phyloP scores from a whole-genome alignment of 2,888 invertebrate species.

The Acleris literana region DNA sequence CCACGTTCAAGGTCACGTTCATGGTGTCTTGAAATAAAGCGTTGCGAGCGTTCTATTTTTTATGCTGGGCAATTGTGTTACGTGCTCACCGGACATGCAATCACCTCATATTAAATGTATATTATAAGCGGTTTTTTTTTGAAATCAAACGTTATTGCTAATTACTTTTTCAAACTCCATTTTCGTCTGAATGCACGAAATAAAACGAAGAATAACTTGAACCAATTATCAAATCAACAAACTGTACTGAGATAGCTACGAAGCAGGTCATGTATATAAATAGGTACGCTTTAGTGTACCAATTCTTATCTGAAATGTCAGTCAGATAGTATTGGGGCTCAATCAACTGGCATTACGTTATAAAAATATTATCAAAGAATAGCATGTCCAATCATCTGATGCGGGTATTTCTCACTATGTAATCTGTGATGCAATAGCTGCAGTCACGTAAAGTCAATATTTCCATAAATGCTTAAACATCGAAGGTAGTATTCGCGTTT shows the following conservation, averaged over 20 bases:
- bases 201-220: not conserved
- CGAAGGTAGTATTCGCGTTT: too few relatives aligned
- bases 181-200: not conserved
- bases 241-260: not conserved
- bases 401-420: not conserved
- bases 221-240: not conserved
- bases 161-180: too few relatives aligned
- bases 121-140: too few relatives aligned
- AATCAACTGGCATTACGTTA: conserved; percentile 13
- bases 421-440: not conserved
- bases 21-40: conserved; percentile 45
- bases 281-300: conserved; percentile 16
- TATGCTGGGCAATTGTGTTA: conserved; percentile 17
- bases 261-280: conserved; percentile 24
- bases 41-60: conserved; percentile 24
- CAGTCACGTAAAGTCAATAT: conserved; percentile 3
- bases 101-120: not conserved
- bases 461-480: not conserved
- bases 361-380: conserved; percentile 13
- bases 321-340: conserved; percentile 29
- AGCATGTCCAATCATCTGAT: not conserved
- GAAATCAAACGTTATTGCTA: too few relatives aligned
- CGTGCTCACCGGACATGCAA: not conserved
- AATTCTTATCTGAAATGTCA: conserved; percentile 33
- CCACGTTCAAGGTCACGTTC: conserved; percentile 62